phyloP scores from a whole-genome alignment of 2,797 vertebrate species.

The Tragelaphus eurycerus region DNA sequence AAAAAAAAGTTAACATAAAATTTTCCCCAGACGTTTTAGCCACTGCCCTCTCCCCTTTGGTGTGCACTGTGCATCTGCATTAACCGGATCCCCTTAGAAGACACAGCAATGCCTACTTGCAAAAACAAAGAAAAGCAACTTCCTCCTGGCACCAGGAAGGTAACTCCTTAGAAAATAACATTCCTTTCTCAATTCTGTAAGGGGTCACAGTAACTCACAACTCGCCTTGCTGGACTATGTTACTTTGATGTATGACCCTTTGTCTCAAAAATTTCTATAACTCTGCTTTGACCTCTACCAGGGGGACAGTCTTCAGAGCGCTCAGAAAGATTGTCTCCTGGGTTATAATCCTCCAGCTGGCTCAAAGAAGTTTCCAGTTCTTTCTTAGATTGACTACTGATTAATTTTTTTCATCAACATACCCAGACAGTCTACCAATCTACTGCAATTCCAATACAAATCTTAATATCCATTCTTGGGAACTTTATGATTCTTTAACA shows the following conservation, averaged over 20 bases:
- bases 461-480: not conserved
- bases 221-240: not conserved
- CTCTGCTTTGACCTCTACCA: not conserved
- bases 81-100: not conserved
- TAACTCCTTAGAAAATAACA: not conserved
- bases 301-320: not conserved
- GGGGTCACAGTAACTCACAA: not conserved
- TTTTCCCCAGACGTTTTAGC: not conserved
- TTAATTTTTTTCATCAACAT: not conserved
- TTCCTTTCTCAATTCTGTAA: not conserved
- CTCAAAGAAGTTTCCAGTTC: not conserved
- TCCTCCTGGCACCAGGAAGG: not conserved
- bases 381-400: not conserved
- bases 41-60: not conserved
- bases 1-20: not conserved
- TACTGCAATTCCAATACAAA: not conserved
- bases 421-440: not conserved
- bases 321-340: not conserved
- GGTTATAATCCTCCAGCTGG: not conserved
- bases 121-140: not conserved
- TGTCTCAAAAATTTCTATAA: not conserved
- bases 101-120: not conserved
- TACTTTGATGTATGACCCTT: not conserved
- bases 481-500: not conserved
- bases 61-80: not conserved